Evolutionary conservation across 2,113 vertebrate genomes (phyloP).

Genomic region (Gallinago media): DNA sequence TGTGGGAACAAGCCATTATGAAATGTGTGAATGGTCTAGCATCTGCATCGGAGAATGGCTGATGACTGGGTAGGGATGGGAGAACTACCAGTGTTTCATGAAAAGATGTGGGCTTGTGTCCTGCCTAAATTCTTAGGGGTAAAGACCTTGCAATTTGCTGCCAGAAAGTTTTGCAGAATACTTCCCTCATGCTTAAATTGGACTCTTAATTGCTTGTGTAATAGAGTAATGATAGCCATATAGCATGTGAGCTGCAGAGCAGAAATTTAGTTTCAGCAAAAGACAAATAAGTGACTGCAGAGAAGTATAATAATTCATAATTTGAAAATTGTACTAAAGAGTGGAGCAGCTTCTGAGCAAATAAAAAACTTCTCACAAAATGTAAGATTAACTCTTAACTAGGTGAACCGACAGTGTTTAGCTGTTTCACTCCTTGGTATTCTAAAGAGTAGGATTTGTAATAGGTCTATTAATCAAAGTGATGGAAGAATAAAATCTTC

Average conservation of each 20-base stretch:
- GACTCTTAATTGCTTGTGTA: background rate
- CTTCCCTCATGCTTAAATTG: background rate
- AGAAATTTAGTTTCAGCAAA: background rate
- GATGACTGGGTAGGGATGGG: background rate
- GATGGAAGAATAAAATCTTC: conserved; percentile 72
- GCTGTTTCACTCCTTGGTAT: conserved; percentile 35
- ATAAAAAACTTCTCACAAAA: background rate
- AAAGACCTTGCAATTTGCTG: background rate
- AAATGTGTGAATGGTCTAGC: background rate
- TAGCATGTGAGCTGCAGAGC: background rate
- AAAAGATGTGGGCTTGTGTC: background rate
- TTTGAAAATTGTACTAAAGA: background rate
- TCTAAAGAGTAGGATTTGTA: conserved; percentile 38
- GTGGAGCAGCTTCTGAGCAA: conserved; percentile 22
- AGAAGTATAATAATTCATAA: background rate
- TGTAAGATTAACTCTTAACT: background rate
- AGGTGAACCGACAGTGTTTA: background rate
- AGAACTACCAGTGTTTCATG: background rate
- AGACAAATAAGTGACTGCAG: background rate
- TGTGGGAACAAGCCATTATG: background rate
- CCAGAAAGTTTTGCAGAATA: background rate
- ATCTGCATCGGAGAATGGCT: background rate
- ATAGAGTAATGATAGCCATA: background rate
- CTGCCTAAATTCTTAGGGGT: background rate
- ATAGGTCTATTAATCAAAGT: conserved; percentile 72